Base-by-base conservation (phyloP, 2,797 vertebrate genomes). In the Poecile montanus region DNA sequence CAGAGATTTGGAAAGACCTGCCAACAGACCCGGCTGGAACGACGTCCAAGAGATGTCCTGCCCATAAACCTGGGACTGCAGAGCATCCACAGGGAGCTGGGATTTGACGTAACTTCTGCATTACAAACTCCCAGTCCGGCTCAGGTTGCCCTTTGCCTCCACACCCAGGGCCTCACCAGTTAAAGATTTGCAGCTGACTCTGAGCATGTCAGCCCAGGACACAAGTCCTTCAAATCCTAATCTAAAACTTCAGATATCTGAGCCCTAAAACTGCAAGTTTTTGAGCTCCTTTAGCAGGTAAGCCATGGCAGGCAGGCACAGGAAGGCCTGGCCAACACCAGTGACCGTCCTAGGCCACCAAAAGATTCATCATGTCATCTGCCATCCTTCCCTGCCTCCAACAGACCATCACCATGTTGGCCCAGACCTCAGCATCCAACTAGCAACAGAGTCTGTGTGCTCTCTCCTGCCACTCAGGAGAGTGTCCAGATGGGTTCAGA, bases 351-450 rank as follows among this genome's bases (percentile, higher is more conserved):
- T 50, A 51, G 38, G 23, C 23, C 32, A 58, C 45, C 23, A 30
- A 48, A 78, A 61, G 7, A 29, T 34, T 58, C 20, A 22, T 23
- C 1, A 45, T 53, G 83, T 71, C 36, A 14, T 75, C 22, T 38
- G 86, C 50, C 29, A 90, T 16, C 34, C 30, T 54, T 13, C 32
- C 15, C 11, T 58, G 29, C 15, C 26, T 85, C 34, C 65, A 77
- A 40, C 1, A 60, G 16, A 38, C 20, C 65, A 62, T 23, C 27
- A 42, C 44, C 0, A 1, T 3, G 10, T 7, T 68, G 38, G 32
- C 26, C n/a, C 29, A 88, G 29, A 45, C 11, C 19, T 60, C 60
- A 70, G 25, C 25, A 66, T 5, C 29, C 45, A 63, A 11, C 16
- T 11, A 65, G 34, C 17, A 77, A 30, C 6, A 19, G 18, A 13